Evolutionary conservation across 2,113 vertebrate genomes (phyloP), one percentile per base, ranked within the genome.

Genomic region (Corythaeola cristata): DNA sequence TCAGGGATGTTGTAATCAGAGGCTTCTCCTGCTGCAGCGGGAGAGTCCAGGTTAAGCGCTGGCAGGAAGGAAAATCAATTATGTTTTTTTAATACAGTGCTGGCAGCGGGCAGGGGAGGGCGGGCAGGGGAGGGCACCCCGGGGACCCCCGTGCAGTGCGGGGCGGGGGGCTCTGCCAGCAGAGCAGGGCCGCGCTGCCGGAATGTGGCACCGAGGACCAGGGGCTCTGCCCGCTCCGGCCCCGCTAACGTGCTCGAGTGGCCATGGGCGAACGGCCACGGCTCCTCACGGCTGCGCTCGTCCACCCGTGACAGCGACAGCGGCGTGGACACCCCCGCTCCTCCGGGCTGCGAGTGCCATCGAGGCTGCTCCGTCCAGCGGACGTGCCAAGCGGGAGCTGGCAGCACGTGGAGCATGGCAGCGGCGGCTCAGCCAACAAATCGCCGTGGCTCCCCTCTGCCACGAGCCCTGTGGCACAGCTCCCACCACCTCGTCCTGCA

Each of bases 21-120:
- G 89, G 69, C 93, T 89, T 68, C 58, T 3, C 28, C 91, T 3
- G 58, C 91, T 41, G 63, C 88, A 6, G 49, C 5, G 6, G 62
- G 72, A 49, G 88, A 80, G 91, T 85, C 94, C 93, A 26, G 93
- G 93, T 94, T 88, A 92, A 96, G 93, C 78, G 33, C 93, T 23
- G 56, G 96, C 91, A 81, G 86, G 84, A 80, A 93, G 75, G 72
- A 95, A 92, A 94, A 96, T 97, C 95, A 83, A 91, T 95, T 71
- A 76, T 30, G 67, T 35, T 90, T 96, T 85, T 76, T 60, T 66
- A 60, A 82, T 73, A 58, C 55, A 58, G 30, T 19, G 55, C 32
- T 58, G 55, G 55, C 30, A 33, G 39, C 3, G 4, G 92, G 39
- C 15, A 28, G 81, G 77, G 56, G 62, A 67, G 73, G 74, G 23